Evolutionary conservation across 2,888 invertebrate species (phyloP).

Genomic region (Sarcophaga variegata): DNA sequence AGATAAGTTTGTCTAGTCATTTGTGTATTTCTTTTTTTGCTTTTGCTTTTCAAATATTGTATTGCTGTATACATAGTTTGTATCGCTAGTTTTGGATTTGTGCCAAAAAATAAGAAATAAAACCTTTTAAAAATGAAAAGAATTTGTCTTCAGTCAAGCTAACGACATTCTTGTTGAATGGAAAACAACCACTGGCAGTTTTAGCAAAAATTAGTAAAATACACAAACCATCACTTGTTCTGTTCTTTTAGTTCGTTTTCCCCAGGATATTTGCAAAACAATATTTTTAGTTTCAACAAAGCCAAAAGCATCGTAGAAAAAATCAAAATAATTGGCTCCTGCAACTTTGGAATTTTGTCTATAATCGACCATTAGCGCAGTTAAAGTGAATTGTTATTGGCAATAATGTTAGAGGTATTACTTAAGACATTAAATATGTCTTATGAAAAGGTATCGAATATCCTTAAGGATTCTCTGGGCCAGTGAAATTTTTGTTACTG

Average conservation of each 20-base stretch:
- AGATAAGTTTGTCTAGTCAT: conserved; percentile 24
- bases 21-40: conserved; percentile 8
- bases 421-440: too few relatives aligned
- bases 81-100: neutral
- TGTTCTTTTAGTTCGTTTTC: neutral
- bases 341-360: neutral
- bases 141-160: conserved; percentile 40
- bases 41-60: neutral
- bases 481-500: too few relatives aligned
- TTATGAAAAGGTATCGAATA: neutral
- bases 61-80: neutral
- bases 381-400: neutral
- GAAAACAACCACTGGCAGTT: conserved; percentile 65
- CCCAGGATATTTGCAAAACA: neutral
- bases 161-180: conserved; percentile 52
- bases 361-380: too few relatives aligned
- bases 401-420: too few relatives aligned
- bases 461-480: neutral
- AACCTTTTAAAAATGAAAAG: conserved; percentile 12
- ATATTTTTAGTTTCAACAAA: neutral
- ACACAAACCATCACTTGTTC: conserved; percentile 1
- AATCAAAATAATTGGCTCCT: neutral
- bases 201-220: conserved; percentile 36
- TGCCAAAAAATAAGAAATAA: neutral
- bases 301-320: neutral